phyloP scores from a whole-genome alignment of 2,113 vertebrate genomes.

The Hippocampus abdominalis region DNA sequence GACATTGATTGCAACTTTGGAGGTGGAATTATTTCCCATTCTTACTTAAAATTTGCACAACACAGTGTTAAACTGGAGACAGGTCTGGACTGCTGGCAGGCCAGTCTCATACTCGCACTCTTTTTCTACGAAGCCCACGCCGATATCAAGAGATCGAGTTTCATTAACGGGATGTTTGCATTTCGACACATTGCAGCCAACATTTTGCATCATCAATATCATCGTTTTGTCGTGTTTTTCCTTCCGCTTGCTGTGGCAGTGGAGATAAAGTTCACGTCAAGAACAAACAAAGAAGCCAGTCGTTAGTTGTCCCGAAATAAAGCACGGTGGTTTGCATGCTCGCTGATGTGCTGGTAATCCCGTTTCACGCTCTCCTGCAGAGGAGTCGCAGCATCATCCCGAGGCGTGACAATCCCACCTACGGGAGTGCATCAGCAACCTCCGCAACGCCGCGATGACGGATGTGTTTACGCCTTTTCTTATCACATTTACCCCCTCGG shows the following conservation, averaged over 20 bases:
- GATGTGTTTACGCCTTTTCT: constrained; percentile 64
- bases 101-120: too few relatives aligned
- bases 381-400: constrained; percentile 56
- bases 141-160: too few relatives aligned
- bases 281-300: neutral
- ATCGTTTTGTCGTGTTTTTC: neutral
- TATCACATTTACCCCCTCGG: constrained; percentile 54
- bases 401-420: constrained; percentile 66
- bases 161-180: too few relatives aligned
- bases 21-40: too few relatives aligned
- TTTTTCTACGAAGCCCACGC: too few relatives aligned
- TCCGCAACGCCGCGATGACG: constrained; percentile 59
- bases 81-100: too few relatives aligned
- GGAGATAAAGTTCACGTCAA: neutral
- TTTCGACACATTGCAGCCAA: too few relatives aligned
- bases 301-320: constrained; percentile 40
- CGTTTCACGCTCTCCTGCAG: constrained; percentile 66
- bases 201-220: neutral
- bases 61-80: too few relatives aligned
- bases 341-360: constrained; percentile 65
- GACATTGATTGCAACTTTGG: too few relatives aligned
- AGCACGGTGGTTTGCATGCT: constrained; percentile 51
- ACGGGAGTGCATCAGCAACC: constrained; percentile 56
- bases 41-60: too few relatives aligned
- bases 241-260: neutral